These are phyloP conservation scores for Brachionus koreanus DNA, from an alignment of 1,140 invertebrate species.

Conservation along the genomic window DNA sequence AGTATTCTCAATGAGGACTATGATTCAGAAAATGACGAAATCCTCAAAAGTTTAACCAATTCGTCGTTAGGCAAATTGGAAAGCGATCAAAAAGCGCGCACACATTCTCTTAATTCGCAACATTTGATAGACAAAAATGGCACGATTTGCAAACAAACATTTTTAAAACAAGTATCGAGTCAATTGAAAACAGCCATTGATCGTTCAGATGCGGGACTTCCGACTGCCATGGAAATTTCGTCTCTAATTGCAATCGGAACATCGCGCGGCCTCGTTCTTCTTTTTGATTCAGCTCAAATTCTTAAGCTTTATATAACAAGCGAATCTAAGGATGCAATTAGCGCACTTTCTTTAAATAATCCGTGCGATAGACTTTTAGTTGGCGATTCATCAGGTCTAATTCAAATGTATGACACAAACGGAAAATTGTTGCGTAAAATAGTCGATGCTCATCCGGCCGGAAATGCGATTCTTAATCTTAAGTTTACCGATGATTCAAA, in stretches of 20 bases:
- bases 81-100: background rate
- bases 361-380: conserved; percentile 78
- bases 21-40: conserved; percentile 22
- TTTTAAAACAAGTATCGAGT: conserved; percentile 6
- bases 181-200: conserved; percentile 60
- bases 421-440: conserved; percentile 71
- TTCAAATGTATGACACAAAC: conserved; percentile 62
- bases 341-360: conserved; percentile 75
- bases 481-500: conserved; percentile 73
- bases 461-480: conserved; percentile 78
- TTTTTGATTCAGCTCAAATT: conserved; percentile 68
- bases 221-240: conserved; percentile 72
- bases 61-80: background rate
- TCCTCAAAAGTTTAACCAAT: background rate
- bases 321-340: conserved; percentile 69
- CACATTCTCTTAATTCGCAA: background rate
- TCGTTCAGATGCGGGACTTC: conserved; percentile 78
- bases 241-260: conserved; percentile 82
- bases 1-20: conserved; percentile 71
- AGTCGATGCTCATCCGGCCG: conserved; percentile 74
- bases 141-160: conserved; percentile 21
- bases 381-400: conserved; percentile 79
- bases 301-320: conserved; percentile 58
- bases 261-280: conserved; percentile 80
- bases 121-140: conserved; percentile 20